These are phyloP conservation scores for Borostomias antarcticus DNA, from an alignment of 2,797 vertebrate species.

Conservation along the genomic window DNA sequence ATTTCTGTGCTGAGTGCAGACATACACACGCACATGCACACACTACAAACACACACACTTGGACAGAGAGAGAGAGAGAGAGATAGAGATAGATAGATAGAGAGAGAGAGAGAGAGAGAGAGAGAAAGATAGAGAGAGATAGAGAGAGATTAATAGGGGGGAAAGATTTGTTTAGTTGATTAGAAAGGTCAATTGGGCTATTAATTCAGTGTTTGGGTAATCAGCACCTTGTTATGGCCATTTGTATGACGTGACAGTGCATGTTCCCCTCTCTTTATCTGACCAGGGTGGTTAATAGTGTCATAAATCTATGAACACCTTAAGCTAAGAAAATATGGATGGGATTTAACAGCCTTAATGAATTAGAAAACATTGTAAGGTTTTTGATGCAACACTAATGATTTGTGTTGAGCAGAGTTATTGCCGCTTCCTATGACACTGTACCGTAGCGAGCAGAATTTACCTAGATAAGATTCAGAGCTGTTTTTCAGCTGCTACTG, in stretches of 20 bases:
- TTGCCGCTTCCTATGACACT: not conserved
- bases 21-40: too few species aligned
- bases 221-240: not conserved
- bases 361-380: not conserved
- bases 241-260: not conserved
- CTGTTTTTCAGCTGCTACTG: too few species aligned
- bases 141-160: not conserved
- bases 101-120: not conserved
- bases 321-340: not conserved
- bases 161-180: conserved; percentile 7
- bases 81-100: not conserved
- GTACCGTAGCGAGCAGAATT: not conserved
- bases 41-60: not conserved
- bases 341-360: not conserved
- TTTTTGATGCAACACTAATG: not conserved
- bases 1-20: not conserved
- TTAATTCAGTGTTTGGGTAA: conserved; percentile 1
- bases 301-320: not conserved
- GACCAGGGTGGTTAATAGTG: not conserved
- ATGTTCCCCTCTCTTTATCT: not conserved
- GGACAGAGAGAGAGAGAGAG: not conserved
- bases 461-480: not conserved
- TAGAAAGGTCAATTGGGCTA: conserved; percentile 13
- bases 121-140: not conserved
- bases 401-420: not conserved